phyloP scores from a whole-genome alignment of 2,888 invertebrate species.

The Myopa tessellatipennis region DNA sequence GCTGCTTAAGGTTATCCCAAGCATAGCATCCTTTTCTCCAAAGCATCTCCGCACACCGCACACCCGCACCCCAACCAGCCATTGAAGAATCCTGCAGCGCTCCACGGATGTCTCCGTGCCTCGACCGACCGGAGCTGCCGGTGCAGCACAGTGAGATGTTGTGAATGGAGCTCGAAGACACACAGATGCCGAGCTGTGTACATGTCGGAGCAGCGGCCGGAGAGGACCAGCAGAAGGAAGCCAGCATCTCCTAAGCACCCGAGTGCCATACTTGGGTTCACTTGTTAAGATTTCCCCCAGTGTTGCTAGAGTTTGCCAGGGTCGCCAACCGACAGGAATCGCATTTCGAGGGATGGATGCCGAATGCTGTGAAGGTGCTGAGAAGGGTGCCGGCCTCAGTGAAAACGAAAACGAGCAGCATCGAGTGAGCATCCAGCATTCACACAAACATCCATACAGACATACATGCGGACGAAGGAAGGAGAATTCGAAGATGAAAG shows the following conservation, averaged over 20 bases:
- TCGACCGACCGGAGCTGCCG: constrained; percentile 4
- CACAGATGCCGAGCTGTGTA: constrained; percentile 7
- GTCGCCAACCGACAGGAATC: constrained; percentile 14
- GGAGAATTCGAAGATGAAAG: constrained; percentile 20
- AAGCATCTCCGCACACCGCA: neutral
- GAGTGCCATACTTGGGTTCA: constrained; percentile 21
- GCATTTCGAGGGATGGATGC: constrained; percentile 18
- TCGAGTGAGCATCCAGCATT: neutral
- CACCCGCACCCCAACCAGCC: constrained; percentile 1
- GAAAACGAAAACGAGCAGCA: constrained; percentile 19
- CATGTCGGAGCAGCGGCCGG: constrained; percentile 2
- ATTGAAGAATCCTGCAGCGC: neutral
- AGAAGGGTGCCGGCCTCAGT: neutral
- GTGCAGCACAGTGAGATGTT: constrained; percentile 1
- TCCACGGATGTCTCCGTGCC: neutral
- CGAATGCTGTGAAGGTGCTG: neutral
- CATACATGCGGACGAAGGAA: neutral
- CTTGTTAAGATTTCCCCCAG: constrained; percentile 7
- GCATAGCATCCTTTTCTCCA: constrained; percentile 35
- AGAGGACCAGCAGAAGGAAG: constrained; percentile 7
- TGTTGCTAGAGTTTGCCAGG: constrained; percentile 12
- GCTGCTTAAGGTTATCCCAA: constrained; percentile 36
- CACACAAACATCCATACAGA: neutral
- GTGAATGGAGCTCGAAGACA: constrained; percentile 33
- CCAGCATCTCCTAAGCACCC: neutral